These are phyloP conservation scores for Perca flavescens DNA, from an alignment of 2,113 vertebrate genomes.

Conservation along the genomic window DNA sequence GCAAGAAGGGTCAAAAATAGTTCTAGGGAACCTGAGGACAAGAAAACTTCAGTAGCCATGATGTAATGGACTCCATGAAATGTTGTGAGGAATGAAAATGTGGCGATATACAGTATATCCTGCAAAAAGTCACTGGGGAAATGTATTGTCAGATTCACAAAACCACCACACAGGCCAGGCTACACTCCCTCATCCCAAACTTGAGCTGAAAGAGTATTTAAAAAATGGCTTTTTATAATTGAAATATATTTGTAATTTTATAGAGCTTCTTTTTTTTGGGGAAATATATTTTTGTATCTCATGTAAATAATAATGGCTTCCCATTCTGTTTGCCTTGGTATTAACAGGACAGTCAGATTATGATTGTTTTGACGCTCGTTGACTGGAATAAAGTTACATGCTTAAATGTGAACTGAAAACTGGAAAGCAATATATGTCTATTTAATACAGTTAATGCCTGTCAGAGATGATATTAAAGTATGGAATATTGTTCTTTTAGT, in stretches of 20 bases:
- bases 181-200: conserved; percentile 75
- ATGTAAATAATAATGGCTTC: conserved; percentile 81
- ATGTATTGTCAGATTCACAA: conserved; percentile 19
- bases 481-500: conserved; percentile 58
- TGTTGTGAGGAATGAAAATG: conserved; percentile 1
- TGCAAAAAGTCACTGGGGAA: conserved; percentile 59
- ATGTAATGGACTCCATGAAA: conserved; percentile 21
- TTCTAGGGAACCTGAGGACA: conserved; percentile 15
- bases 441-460: conserved; percentile 73
- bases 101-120: background rate
- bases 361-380: conserved; percentile 27
- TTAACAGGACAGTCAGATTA: conserved; percentile 61
- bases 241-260: conserved; percentile 93
- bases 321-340: conserved; percentile 68
- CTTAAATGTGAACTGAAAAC: conserved; percentile 73
- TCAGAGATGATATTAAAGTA: conserved; percentile 72
- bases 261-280: conserved; percentile 86
- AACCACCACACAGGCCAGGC: conserved; percentile 8
- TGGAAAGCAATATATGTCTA: conserved; percentile 67
- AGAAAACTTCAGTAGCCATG: conserved; percentile 7
- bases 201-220: conserved; percentile 88
- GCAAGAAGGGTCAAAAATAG: conserved; percentile 25
- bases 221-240: conserved; percentile 87
- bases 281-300: conserved; percentile 98
- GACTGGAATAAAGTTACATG: conserved; percentile 56